phyloP scores from a whole-genome alignment of 2,113 vertebrate species.

The Chloropsis cyanopogon region DNA sequence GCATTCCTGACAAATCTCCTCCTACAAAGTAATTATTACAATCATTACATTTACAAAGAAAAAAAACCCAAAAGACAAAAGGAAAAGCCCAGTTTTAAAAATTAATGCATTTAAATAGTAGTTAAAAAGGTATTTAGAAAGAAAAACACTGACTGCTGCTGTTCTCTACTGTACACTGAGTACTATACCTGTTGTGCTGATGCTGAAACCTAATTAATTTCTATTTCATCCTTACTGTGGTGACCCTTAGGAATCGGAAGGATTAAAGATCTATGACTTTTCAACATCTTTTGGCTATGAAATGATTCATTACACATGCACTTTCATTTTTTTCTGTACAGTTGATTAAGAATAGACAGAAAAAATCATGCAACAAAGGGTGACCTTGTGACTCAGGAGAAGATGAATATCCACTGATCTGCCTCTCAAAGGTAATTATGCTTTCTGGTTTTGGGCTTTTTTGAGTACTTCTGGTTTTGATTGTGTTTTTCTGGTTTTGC shows the following conservation, averaged over 20 bases:
- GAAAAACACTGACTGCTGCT: neutral
- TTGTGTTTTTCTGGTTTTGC: no score
- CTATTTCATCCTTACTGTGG: neutral
- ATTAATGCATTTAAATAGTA: neutral
- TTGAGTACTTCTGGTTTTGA: neutral
- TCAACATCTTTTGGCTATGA: neutral
- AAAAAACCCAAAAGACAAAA: neutral
- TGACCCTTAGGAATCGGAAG: neutral
- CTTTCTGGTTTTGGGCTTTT: neutral
- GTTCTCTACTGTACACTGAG: neutral
- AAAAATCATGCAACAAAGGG: neutral
- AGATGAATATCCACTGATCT: neutral
- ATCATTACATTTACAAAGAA: neutral
- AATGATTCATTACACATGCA: neutral
- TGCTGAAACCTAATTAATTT: conserved; percentile 8
- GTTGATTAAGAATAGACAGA: neutral
- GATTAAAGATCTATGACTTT: neutral
- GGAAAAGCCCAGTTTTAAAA: neutral
- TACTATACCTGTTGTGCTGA: neutral
- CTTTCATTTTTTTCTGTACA: neutral
- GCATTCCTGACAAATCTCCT: neutral
- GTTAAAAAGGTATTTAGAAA: neutral
- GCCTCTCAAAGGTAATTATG: neutral
- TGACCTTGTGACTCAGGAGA: neutral
- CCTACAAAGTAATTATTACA: neutral